These are phyloP conservation scores for Eublepharis macularius DNA, from an alignment of 2,113 vertebrate species.

Conservation along the genomic window DNA sequence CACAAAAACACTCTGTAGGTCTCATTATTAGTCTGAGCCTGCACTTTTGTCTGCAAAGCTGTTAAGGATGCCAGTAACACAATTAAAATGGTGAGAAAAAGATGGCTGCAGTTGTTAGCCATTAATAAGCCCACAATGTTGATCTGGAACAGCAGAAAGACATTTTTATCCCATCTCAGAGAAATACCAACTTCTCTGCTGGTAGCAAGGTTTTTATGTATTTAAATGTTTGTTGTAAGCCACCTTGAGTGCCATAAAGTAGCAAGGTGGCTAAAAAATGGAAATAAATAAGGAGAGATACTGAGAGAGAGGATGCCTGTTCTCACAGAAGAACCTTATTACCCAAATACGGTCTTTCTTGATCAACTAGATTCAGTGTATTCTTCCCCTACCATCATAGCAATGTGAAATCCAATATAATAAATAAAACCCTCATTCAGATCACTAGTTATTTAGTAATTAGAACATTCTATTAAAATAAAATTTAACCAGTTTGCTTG, in stretches of 20 bases:
- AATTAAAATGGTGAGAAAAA: not conserved
- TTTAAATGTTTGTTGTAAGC: no score
- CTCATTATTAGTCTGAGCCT: not conserved
- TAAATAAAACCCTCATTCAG: not conserved
- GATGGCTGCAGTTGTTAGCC: not conserved
- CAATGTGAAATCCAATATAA: no score
- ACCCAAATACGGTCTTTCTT: no score
- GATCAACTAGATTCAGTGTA: no score
- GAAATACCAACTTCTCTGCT: not conserved
- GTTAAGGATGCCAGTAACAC: conserved; percentile 5
- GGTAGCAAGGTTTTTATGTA: no score
- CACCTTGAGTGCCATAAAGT: no score
- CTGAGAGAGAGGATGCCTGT: no score
- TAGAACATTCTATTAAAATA: not conserved
- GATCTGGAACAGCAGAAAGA: not conserved
- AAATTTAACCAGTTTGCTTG: not conserved
- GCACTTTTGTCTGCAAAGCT: not conserved
- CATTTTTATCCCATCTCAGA: not conserved
- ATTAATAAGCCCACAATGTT: not conserved
- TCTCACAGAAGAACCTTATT: no score
- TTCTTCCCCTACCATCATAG: no score
- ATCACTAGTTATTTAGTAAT: not conserved
- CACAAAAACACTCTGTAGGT: not conserved
- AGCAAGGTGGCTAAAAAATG: no score
- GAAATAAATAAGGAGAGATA: no score